Base-by-base conservation (phyloP, 2,113 vertebrate species). In the Tenebrosternarchus preto region DNA sequence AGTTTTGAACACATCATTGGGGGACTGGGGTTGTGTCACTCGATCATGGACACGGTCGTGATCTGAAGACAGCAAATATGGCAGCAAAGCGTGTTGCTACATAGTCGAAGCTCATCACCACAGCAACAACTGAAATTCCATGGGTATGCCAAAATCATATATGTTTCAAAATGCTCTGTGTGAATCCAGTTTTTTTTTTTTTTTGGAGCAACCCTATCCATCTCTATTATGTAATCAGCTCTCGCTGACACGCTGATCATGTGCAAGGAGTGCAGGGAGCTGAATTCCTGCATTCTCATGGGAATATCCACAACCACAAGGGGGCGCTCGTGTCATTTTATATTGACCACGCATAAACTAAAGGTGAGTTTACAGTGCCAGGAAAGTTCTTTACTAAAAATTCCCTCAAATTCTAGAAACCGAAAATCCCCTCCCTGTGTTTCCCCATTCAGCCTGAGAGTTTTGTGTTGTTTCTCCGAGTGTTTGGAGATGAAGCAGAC, bases 211-310 rank as follows among this genome's bases (percentile, higher is more conserved):
- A 59, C 16, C 39, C 24, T 39, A 64, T 70, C 50, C 59, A 72
- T 72, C 66, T 57, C 17, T 31, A 39, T 83, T 76, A 76, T 80
- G 66, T 70, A 76, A 76, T 76, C 22, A 39, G 6, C 39, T 60
- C 15, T 11, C 12, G 15, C 55, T 80, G 78, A 80, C 73, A 72
- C 82, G 77, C 61, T 16, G n/a, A n/a, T n/a, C n/a, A n/a, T n/a
- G n/a, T n/a, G n/a, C n/a, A n/a, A n/a, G n/a, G 22, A 36, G 55
- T 11, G 27, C 36, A 66, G 53, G 16, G 70, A 63, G 39, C 5
- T 33, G 53, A 19, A 75, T 77, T 55, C 29, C 63, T 39, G 56
- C 29, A 56, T 3, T 20, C 16, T 67, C 27, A 77, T 31, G 0
- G 2, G 16, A 29, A 43, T 29, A 33, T 36, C 7, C 17, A 72